Percentiles rank a stretch among this genome's conserved stretches.
These are phyloP conservation scores for Cossypha caffra DNA, from an alignment of 2,797 vertebrate genomes.

Conservation along the genomic window DNA sequence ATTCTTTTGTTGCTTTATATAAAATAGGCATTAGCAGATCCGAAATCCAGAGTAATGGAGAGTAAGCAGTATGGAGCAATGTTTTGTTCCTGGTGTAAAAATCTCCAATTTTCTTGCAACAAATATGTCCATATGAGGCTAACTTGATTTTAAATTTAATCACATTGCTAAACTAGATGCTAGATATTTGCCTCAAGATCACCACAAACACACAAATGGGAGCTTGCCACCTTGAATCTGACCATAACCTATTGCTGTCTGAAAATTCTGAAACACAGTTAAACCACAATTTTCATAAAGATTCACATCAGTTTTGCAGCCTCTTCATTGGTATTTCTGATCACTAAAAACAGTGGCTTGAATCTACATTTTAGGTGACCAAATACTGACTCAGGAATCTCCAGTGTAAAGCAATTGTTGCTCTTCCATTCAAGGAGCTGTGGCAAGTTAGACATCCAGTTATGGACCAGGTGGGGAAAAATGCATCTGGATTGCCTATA, in stretches of 20 bases:
- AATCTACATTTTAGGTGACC: background rate
- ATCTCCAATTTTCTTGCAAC: background rate
- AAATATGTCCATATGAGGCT: background rate
- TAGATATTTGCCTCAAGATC: background rate
- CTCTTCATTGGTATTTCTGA: background rate
- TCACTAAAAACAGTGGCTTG: rapidly evolving
- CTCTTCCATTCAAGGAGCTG: background rate
- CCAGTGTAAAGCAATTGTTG: background rate
- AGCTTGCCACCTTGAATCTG: background rate
- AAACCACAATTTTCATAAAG: background rate
- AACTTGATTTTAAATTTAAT: background rate
- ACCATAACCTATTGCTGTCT: background rate
- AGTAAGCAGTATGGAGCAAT: background rate
- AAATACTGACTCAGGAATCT: background rate
- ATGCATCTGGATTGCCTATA: background rate
- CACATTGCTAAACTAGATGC: background rate
- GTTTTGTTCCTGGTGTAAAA: background rate
- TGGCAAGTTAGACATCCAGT: background rate
- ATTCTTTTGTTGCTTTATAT: background rate
- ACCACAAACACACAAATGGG: background rate
- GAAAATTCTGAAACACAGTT: background rate
- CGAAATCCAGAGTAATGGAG: background rate
- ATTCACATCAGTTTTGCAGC: background rate
- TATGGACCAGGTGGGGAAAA: background rate
- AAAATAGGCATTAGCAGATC: background rate